Percentiles rank a stretch among this genome's conserved stretches.
phyloP scores from a whole-genome alignment of 2,797 vertebrate species.

The Aeoliscus strigatus region DNA sequence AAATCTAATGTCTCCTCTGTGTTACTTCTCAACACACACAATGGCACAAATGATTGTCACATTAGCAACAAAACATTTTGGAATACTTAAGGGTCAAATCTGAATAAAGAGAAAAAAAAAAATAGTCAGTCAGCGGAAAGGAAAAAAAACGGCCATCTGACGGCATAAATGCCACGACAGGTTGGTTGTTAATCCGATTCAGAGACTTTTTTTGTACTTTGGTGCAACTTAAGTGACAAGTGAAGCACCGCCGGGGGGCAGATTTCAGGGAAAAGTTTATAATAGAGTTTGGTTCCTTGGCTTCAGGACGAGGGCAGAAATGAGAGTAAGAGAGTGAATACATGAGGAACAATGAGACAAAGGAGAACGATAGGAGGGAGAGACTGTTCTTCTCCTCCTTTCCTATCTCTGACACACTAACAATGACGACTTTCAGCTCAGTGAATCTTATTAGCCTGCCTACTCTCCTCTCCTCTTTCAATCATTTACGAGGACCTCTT shows the following conservation, averaged over 20 bases:
- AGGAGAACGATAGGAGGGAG: conserved; percentile 4
- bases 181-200: conserved; percentile 37
- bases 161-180: conserved; percentile 20
- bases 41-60: background rate
- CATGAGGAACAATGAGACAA: conserved; percentile 11
- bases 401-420: conserved; percentile 44
- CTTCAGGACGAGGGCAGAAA: conserved; percentile 13
- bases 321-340: conserved; percentile 5
- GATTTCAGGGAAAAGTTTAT: conserved; percentile 31
- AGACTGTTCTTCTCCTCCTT: conserved; percentile 22
- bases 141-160: too few relatives aligned
- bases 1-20: background rate
- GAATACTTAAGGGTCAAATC: background rate
- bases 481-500: conserved; percentile 43
- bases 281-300: conserved; percentile 44
- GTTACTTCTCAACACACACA: background rate
- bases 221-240: conserved; percentile 35
- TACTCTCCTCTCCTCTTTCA: conserved; percentile 32
- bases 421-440: conserved; percentile 41
- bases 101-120: background rate
- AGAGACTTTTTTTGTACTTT: conserved; percentile 20
- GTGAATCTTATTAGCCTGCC: conserved; percentile 45
- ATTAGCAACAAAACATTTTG: background rate
- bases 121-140: too few relatives aligned
- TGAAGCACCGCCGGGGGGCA: conserved; percentile 25